Base-by-base conservation (phyloP, 2,113 vertebrate genomes). In the Anolis carolinensis region DNA sequence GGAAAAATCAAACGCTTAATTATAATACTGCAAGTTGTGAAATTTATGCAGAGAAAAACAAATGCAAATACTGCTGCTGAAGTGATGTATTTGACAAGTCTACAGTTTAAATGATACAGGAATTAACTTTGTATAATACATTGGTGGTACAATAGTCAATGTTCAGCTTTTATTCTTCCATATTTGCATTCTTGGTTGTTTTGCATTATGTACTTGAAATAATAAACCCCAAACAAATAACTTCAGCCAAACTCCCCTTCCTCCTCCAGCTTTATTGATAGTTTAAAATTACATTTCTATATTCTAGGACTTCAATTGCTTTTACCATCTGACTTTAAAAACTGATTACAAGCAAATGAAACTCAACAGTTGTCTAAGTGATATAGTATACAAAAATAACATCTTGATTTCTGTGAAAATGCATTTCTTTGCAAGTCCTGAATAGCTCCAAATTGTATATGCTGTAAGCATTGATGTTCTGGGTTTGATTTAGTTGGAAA, bases 381-480 rank as follows among this genome's bases (percentile, higher is more conserved):
- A 98, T 97, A 98, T 98, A 99, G 98, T 98, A 98, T 99, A 99
- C 98, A 99, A 99, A 99, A 99, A 99, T 99, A 99, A 98, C 97
- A 98, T 99, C 97, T 98, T 97, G 97, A 98, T 97, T 99, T 99
- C 98, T 98, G 98, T 98, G 98, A 99, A 99, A 99, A 99, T 96
- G 95, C 98, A 97, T 98, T 97, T 97, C 97, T 97, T 96, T 98
- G 96, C 95, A 96, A 96, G 94, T 97, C 96, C 95, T 97, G 97
- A 98, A 98, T 97, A 97, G 96, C 97, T 98, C 96, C 97, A 96
- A 97, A 98, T 98, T 97, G 97, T 96, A 93, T 96, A 96, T 97
- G 94, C 96, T 97, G 95, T 97, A 95, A 97, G 96, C 95, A 95
- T 92, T 94, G 95, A 97, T 97, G 96, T 96, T 90, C 97, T 97